Evolutionary conservation across 1,140 invertebrate genomes (phyloP).

Genomic region (Hypsibius dujardini): DNA sequence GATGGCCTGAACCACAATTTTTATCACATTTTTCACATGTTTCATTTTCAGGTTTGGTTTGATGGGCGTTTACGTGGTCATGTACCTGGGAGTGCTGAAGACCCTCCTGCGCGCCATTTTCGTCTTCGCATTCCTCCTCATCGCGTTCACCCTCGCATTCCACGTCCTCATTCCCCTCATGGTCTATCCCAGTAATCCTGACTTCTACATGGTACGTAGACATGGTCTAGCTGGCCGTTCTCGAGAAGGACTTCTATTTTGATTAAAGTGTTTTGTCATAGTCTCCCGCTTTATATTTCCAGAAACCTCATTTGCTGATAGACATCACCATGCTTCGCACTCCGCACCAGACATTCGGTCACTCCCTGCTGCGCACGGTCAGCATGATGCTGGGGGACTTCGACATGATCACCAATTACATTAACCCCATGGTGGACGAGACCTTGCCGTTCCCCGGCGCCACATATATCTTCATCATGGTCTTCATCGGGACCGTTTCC

Average conservation of each 20-base stretch:
- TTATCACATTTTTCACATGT: neutral
- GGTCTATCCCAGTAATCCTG: neutral
- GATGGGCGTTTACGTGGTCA: constrained; percentile 70
- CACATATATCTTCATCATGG: constrained; percentile 53
- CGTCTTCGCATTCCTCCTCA: constrained; percentile 69
- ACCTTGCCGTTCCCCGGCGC: constrained; percentile 51
- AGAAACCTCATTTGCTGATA: neutral
- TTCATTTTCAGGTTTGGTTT: constrained; percentile 2
- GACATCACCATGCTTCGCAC: constrained; percentile 17
- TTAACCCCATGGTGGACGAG: constrained; percentile 21
- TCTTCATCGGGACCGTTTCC: constrained; percentile 66
- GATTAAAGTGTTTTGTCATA: neutral
- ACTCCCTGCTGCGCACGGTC: neutral
- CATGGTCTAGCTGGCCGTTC: neutral
- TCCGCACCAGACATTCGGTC: constrained; percentile 17
- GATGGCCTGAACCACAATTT: too few species aligned
- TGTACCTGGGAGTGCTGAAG: constrained; percentile 71
- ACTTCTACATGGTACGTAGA: neutral
- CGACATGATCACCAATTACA: constrained; percentile 1
- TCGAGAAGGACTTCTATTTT: neutral
- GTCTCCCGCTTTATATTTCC: neutral
- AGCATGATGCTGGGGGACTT: constrained; percentile 6
- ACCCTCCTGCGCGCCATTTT: constrained; percentile 65
- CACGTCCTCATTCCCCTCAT: constrained; percentile 50
- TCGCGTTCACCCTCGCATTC: constrained; percentile 69